Base-by-base conservation (phyloP, 2,888 invertebrate genomes). In the Osmoderma eremita region DNA sequence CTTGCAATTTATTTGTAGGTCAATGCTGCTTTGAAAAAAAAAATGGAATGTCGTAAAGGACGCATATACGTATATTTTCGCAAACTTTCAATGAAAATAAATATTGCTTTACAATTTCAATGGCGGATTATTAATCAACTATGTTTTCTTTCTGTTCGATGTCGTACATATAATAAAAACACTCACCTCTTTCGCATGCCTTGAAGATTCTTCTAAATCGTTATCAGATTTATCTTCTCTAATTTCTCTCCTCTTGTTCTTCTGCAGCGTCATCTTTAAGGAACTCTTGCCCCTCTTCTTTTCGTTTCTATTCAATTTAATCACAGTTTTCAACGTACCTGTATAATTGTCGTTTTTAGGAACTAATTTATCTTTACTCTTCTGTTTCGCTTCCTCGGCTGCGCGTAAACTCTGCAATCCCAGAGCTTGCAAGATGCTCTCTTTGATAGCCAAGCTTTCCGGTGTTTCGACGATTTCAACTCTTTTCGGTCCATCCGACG, bases 241-340 rank as follows among this genome's bases (percentile, higher is more conserved):
- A 5, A 22, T n/a, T n/a, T n/a, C 51, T 30, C 17, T 56, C 51
- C 75, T 78, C n/a, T 89, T 90, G 76, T 83, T 88, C 80, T 90
- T 91, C 82, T 90, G 90, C 79, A 92, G 87, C 68, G 92, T 91
- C 89, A 92, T 91, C 82, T 92, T 93, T 72, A 92, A 80, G 0
- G 91, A 89, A 69, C 88, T 89, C 70, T 90, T 86, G 62, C 87
- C 87, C 79, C 89, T 89, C 76, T 89, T 89, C 80, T 90, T 91
- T 75, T 88, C 88, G 80, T 78, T 78, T 70, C 89, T 86, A 78
- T 88, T 90, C 71, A 93, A 82, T 82, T 93, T 92, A 75, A 94
- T 94, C 75, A 94, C 90, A 74, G 93, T 93, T 79, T 93, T 94
- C 71, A 94, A 79, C 0, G 93, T 93, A 41, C 94, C 94, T 1